These are phyloP conservation scores for Adineta ricciae DNA, from an alignment of 2,888 invertebrate species.

Conservation along the genomic window DNA sequence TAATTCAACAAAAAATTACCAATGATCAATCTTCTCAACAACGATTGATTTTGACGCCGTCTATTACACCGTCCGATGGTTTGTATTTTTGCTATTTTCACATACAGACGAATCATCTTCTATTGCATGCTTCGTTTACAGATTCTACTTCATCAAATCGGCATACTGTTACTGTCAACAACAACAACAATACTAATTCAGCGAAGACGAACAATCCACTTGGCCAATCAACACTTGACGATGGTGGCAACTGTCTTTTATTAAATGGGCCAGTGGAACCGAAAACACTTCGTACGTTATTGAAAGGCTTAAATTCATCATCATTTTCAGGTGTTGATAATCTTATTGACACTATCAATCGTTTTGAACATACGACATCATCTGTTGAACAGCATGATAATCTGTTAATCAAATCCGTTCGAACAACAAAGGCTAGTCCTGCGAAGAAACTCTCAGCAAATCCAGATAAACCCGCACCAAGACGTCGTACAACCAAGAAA, in stretches of 20 bases:
- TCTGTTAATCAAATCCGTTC: neutral
- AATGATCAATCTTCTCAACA: neutral
- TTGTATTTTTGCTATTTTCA: neutral
- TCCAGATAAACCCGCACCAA: neutral
- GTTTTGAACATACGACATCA: neutral
- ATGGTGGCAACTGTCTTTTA: neutral
- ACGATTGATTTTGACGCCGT: neutral
- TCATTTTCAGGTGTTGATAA: slow-evolving; percentile 10
- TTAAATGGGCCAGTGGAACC: slow-evolving; percentile 7
- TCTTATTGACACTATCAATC: slow-evolving; percentile 19
- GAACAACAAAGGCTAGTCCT: neutral
- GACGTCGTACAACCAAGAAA: neutral
- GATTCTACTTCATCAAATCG: neutral
- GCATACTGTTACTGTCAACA: neutral
- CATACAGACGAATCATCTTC: no score
- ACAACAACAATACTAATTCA: neutral
- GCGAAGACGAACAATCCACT: neutral
- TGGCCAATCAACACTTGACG: neutral
- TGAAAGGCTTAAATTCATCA: neutral
- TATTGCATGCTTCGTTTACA: neutral
- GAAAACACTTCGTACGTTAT: slow-evolving; percentile 16
- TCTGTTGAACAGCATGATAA: neutral
- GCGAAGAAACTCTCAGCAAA: neutral
- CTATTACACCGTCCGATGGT: neutral
- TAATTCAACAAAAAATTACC: neutral